Percentiles rank a stretch among this genome's conserved stretches.
These are phyloP conservation scores for Lissonota sp. DNA, from an alignment of 2,888 invertebrate species.

Conservation along the genomic window DNA sequence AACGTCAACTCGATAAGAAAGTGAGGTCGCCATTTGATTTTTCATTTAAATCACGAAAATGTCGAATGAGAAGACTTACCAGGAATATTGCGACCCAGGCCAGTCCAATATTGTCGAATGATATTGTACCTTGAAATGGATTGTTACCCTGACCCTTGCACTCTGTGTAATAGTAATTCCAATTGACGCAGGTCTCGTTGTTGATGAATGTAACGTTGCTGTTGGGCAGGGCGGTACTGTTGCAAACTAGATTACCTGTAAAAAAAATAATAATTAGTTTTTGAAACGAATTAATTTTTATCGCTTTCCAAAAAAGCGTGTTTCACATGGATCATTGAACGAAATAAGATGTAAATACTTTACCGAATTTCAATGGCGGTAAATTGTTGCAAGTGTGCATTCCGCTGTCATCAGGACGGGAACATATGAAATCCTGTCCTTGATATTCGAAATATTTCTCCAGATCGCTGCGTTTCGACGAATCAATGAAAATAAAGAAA, in stretches of 20 bases:
- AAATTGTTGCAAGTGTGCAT: slow-evolving; percentile 96
- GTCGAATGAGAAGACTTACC: slow-evolving; percentile 87
- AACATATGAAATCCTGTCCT: slow-evolving; percentile 99
- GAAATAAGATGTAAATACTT: slow-evolving; percentile 57
- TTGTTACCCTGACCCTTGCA: slow-evolving; percentile 97
- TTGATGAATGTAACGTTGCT: slow-evolving; percentile 86
- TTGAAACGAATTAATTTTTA: no score
- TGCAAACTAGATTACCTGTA: slow-evolving; percentile 90
- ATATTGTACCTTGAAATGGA: slow-evolving; percentile 99
- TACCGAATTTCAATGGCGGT: slow-evolving; percentile 87
- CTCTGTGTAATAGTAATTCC: slow-evolving; percentile 99
- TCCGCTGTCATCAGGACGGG: slow-evolving; percentile 95
- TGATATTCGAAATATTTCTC: slow-evolving; percentile 95
- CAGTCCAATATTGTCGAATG: slow-evolving; percentile 99
- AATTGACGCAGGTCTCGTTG: slow-evolving; percentile 95
- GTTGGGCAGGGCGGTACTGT: slow-evolving; percentile 88
- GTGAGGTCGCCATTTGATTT: no score
- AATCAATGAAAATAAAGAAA: slow-evolving; percentile 48
- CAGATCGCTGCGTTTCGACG: slow-evolving; percentile 84
- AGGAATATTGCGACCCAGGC: slow-evolving; percentile 99
- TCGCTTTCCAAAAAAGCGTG: no score
- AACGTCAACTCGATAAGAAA: no score
- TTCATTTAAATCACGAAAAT: no score
- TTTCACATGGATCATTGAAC: no score
- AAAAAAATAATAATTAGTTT: slow-evolving; percentile 1